Evolutionary conservation across 2,888 invertebrate genomes (phyloP), one percentile per base, ranked within the genome.

Genomic region (Pecten maximus): DNA sequence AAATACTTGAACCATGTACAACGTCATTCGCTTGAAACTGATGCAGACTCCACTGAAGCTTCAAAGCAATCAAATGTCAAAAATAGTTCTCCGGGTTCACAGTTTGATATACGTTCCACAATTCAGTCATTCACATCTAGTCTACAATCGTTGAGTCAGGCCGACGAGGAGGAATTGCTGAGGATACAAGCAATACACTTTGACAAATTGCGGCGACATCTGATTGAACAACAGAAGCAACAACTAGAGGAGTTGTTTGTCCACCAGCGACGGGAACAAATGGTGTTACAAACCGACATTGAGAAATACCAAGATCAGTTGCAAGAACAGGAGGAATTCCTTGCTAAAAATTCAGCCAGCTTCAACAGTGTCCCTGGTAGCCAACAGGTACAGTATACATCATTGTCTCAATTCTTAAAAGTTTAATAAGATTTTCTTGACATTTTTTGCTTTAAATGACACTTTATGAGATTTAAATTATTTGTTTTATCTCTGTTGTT

Each of bases 161-260:
- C 94, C 50, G 93, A 94, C 0, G 94, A 95, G 91, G 94, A 94
- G 28, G 94, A 95, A 40, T 40, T 95, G 16, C 92, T 95, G 40
- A 89, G 92, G 35, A 92, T 95, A 39, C 96, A 96, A 88, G 91
- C 94, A 50, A 93, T 94, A 88, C 94, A 95, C 91, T 96, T 96
- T 94, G 95, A 96, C 88, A 88, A 92, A 28, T 90, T 95, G 88
- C 93, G 94, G 19, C 92, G 94, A 88, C 94, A 95, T 93, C 93
- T 96, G 94, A 95, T 95, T 94, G 97, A 97, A 54, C 97, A 98
- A 92, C 98, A 98, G 95, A 97, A 98, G 12, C 92, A 93, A 23
- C 95, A 96, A 86, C 93, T 96, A 87, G 96, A 95, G 92, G 95
- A 95, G 87, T 92, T 96, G 89, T 95, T 96, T 94, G 94, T 95